Base-by-base conservation (phyloP, 2,888 invertebrate genomes). In the Eucera pruinosa region DNA sequence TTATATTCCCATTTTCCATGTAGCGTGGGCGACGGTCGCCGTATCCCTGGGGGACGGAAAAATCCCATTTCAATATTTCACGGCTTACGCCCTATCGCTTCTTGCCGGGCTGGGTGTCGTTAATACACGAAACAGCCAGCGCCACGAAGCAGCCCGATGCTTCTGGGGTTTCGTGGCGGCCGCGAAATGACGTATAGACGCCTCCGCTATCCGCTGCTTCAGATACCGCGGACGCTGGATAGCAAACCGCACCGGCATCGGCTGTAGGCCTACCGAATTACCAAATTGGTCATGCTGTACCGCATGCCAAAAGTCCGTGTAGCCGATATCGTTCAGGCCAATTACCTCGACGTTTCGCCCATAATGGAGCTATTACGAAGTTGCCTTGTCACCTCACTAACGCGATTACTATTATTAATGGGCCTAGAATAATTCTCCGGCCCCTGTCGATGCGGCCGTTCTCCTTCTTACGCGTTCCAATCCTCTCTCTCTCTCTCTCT, bases 21-120 rank as follows among this genome's bases (percentile, higher is more conserved):
- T 60, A 73, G 67, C 64, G 55, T 30, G 54, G 64, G 47, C 62
- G 62, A 52, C 30, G 68, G 52, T 58, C 57, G 61, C 39, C 33
- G 58, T n/a, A 15, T 36, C 39, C 54, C 41, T 13, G n/a, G 9
- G 41, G 52, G 36, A 68, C 52, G 74, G 81, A 84, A 86, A 87
- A 86, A 84, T 83, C 74, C 79, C 82, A 81, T 86, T 85, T 87
- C 86, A 84, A 86, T 87, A 87, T 88, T 87, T 87, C 82, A 88
- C 82, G 76, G 80, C 83, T 85, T 85, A 86, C 80, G 73, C 75
- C 78, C 73, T 87, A 86, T 88, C 88, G 83, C 81, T 82, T 60
- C 78, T 66, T 55, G 66, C 70, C 78, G 72, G 66, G 50, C 62
- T 70, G 62, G 48, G 62, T 50, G 73, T 68, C 74, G 75, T 79